Evolutionary conservation across 2,797 vertebrate genomes (phyloP).

Genomic region (Euthynnus affinis): DNA sequence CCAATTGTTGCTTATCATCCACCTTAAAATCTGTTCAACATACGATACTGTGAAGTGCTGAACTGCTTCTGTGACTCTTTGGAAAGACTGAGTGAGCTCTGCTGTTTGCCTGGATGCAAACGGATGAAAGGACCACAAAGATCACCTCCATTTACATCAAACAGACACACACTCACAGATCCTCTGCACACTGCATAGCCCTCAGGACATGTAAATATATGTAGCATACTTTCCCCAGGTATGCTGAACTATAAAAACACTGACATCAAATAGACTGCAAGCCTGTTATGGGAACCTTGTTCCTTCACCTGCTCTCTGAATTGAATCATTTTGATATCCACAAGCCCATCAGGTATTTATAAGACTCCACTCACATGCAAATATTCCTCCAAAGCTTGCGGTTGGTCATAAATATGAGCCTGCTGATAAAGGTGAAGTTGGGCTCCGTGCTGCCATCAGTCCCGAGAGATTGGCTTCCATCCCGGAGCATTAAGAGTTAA

Average conservation of each 20-base stretch:
- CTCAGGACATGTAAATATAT: conserved; percentile 6
- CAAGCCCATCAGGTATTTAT: conserved; percentile 66
- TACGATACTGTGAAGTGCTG: not conserved
- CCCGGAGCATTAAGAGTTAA: conserved; percentile 71
- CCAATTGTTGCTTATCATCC: not conserved
- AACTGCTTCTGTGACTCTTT: not conserved
- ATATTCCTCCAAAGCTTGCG: conserved; percentile 36
- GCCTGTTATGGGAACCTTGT: not conserved
- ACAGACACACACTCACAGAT: conserved; percentile 17
- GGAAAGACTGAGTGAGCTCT: not conserved
- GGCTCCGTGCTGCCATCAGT: conserved; percentile 21
- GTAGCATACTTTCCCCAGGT: conserved; percentile 3
- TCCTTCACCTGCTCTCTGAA: conserved; percentile 35
- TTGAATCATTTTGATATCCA: conserved; percentile 31
- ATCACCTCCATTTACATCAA: conserved; percentile 24
- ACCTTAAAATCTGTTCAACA: not conserved
- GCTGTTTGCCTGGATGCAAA: not conserved
- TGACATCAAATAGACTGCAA: conserved; percentile 23
- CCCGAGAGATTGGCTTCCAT: conserved; percentile 44
- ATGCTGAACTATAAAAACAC: conserved; percentile 28
- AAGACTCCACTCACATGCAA: conserved; percentile 54
- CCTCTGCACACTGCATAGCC: not conserved
- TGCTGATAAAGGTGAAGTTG: conserved; percentile 37
- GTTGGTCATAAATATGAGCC: conserved; percentile 70
- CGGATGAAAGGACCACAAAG: not conserved